These are phyloP conservation scores for Pomatostomus ruficeps DNA, from an alignment of 2,113 vertebrate species.

Conservation along the genomic window DNA sequence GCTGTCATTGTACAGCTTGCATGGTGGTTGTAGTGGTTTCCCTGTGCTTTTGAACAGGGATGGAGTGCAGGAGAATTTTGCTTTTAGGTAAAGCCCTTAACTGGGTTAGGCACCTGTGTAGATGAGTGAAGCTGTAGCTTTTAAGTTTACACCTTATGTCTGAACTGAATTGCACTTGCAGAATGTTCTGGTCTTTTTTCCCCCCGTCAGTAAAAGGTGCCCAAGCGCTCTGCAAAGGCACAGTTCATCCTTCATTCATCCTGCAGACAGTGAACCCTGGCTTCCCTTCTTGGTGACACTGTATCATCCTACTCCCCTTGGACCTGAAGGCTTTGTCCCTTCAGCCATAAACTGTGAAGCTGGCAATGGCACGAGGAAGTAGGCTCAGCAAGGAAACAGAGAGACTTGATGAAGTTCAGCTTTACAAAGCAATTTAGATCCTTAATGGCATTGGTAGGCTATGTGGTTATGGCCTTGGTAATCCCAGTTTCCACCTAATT, in stretches of 20 bases:
- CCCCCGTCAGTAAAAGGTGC: background rate
- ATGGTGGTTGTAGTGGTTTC: background rate
- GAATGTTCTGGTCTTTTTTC: background rate
- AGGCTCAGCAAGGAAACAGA: background rate
- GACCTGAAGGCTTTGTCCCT: background rate
- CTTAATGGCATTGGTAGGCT: background rate
- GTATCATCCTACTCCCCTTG: background rate
- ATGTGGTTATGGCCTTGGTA: background rate
- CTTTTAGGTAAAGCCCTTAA: background rate
- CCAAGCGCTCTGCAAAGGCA: background rate
- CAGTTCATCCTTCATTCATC: background rate
- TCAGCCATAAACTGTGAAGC: background rate
- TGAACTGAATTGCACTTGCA: background rate
- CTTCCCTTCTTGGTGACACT: background rate
- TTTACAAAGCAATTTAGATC: background rate
- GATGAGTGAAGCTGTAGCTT: background rate
- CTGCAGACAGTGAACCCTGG: background rate
- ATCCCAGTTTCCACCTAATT: background rate
- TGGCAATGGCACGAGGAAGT: background rate
- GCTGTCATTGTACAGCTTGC: background rate
- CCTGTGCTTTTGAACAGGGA: background rate
- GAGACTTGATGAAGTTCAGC: background rate
- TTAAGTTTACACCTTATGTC: background rate
- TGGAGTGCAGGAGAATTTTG: background rate
- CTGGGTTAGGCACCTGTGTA: background rate